These are phyloP conservation scores for Rhynchonycteris naso DNA, from an alignment of 2,797 vertebrate genomes.

Conservation along the genomic window DNA sequence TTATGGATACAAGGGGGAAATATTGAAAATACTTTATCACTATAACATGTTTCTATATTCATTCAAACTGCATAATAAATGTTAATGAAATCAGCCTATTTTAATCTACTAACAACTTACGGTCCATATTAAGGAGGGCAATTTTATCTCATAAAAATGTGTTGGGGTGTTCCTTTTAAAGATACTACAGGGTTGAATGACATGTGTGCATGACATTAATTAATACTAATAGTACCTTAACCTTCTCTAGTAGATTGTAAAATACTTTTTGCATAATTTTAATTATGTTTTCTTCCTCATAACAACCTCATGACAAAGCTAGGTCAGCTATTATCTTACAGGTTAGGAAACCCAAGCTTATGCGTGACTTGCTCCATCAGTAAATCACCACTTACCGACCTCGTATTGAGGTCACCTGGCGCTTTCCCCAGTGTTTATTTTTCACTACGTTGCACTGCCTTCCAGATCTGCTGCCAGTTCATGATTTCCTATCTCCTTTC, in stretches of 20 bases:
- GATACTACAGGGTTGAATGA: neutral
- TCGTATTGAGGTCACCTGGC: neutral
- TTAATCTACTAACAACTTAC: neutral
- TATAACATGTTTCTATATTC: neutral
- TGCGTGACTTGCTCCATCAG: neutral
- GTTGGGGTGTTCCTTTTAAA: neutral
- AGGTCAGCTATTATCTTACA: slow-evolving; percentile 3
- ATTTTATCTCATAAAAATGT: neutral
- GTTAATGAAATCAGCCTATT: slow-evolving; percentile 21
- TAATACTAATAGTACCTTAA: neutral
- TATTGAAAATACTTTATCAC: neutral
- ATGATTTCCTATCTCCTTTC: neutral
- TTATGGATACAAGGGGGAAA: slow-evolving; percentile 40
- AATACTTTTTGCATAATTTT: neutral
- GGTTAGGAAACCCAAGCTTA: neutral
- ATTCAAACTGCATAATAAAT: slow-evolving; percentile 16
- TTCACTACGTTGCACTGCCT: neutral
- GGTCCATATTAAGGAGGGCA: neutral
- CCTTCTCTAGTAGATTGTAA: neutral
- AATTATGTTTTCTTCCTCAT: neutral
- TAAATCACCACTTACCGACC: neutral
- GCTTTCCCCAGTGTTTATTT: neutral
- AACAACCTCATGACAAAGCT: neutral
- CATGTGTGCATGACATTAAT: neutral
- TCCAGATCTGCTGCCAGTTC: neutral